Conservation (phyloP, 1,140 invertebrate species). For the Mactra quadrangularis region DNA sequence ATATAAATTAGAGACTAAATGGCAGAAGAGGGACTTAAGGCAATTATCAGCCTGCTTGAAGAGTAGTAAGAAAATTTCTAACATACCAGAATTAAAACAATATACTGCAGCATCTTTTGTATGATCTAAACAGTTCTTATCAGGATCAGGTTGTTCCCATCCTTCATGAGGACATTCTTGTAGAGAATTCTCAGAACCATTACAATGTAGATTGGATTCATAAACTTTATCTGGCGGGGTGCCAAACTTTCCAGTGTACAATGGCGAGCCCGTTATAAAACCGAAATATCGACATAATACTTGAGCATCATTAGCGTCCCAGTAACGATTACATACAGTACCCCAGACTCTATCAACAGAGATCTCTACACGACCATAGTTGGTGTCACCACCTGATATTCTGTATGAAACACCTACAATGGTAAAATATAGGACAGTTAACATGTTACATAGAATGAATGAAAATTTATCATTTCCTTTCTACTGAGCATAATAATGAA, state of each 20-base stretch:
- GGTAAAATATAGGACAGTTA: too few species aligned
- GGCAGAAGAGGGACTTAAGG: too few species aligned
- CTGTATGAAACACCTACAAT: slow-evolving; percentile 62
- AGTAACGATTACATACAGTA: slow-evolving; percentile 68
- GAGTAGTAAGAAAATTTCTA: too few species aligned
- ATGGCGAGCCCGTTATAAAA: slow-evolving; percentile 64
- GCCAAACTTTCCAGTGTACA: slow-evolving; percentile 39
- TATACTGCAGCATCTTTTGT: slow-evolving; percentile 68
- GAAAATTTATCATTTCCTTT: too few species aligned
- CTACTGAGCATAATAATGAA: too few species aligned
- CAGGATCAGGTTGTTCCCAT: slow-evolving; percentile 22
- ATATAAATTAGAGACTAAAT: too few species aligned
- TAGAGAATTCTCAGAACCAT: slow-evolving; percentile 66
- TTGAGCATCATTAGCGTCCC: slow-evolving; percentile 67
- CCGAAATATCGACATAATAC: slow-evolving; percentile 69
- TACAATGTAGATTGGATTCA: slow-evolving; percentile 66
- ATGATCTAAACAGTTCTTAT: slow-evolving; percentile 59
- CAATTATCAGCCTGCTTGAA: too few species aligned
- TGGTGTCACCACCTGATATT: slow-evolving; percentile 46
- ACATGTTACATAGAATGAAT: too few species aligned
- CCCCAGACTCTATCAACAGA: slow-evolving; percentile 70
- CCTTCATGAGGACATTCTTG: slow-evolving; percentile 72
- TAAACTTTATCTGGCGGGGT: slow-evolving; percentile 63
- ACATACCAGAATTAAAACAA: slow-evolving; percentile 72
- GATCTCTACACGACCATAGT: slow-evolving; percentile 72